Percentiles rank a stretch among this genome's conserved stretches.
phyloP scores from a whole-genome alignment of 2,797 vertebrate genomes.

The Siniperca undulata region DNA sequence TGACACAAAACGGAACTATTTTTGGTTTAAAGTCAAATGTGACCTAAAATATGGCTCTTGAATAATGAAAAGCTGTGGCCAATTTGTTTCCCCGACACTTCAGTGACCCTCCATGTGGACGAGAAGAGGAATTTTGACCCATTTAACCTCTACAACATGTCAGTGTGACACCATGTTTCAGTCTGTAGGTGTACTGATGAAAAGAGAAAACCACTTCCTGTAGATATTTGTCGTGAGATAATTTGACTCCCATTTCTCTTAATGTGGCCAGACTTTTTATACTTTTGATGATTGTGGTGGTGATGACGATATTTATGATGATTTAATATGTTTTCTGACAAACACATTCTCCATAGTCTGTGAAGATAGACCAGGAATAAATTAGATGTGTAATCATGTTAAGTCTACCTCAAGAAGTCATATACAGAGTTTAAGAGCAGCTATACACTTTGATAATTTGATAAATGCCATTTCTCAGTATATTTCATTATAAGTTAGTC shows the following conservation, averaged over 20 bases:
- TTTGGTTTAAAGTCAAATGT: slow-evolving; percentile 9
- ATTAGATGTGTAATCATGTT: slow-evolving; percentile 22
- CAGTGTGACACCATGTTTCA: neutral
- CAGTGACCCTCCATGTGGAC: slow-evolving; percentile 17
- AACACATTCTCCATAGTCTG: neutral
- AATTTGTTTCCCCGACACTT: neutral
- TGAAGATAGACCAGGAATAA: neutral
- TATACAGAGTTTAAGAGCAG: slow-evolving; percentile 47
- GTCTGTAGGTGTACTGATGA: neutral
- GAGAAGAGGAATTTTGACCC: slow-evolving; percentile 6
- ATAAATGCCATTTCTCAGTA: slow-evolving; percentile 22
- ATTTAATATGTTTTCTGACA: neutral
- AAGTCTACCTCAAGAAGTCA: slow-evolving; percentile 45
- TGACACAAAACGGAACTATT: neutral
- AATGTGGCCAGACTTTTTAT: slow-evolving; percentile 40
- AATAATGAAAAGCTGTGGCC: slow-evolving; percentile 12
- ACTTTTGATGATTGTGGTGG: slow-evolving; percentile 9
- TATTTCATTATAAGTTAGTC: neutral
- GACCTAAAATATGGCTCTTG: neutral
- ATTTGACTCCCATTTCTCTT: neutral
- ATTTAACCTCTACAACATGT: neutral
- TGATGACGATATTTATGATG: neutral
- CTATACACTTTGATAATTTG: slow-evolving; percentile 15
- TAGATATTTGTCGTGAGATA: neutral
- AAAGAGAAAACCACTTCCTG: neutral